Percentiles rank a stretch among this genome's conserved stretches.
These are phyloP conservation scores for Probaryconus sp. DNA, from an alignment of 1,140 invertebrate genomes.

Conservation along the genomic window DNA sequence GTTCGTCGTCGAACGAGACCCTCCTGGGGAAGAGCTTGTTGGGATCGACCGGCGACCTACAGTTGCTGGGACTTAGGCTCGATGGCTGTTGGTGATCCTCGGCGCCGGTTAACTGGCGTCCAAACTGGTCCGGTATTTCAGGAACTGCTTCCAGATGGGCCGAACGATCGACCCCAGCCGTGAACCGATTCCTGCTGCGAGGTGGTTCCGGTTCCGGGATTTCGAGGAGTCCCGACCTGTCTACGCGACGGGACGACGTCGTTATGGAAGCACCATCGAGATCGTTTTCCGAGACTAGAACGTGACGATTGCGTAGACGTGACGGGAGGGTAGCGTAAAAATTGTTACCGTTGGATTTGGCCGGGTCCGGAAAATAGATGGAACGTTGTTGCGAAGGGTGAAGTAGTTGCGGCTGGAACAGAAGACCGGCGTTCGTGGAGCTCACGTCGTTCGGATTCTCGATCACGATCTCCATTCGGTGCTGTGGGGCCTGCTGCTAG, in stretches of 20 bases:
- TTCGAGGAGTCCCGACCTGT: constrained; percentile 71
- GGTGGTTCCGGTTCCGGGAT: constrained; percentile 65
- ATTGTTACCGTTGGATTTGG: constrained; percentile 41
- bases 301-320: constrained; percentile 38
- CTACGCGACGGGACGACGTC: constrained; percentile 67
- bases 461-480: constrained; percentile 76
- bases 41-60: constrained; percentile 17
- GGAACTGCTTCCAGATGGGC: constrained; percentile 70
- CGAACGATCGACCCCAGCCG: constrained; percentile 55
- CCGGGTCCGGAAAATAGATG: constrained; percentile 29
- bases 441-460: constrained; percentile 66
- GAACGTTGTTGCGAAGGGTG: constrained; percentile 28
- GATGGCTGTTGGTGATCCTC: constrained; percentile 51
- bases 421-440: constrained; percentile 21
- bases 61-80: constrained; percentile 21
- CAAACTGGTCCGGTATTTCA: constrained; percentile 69
- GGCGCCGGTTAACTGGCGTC: constrained; percentile 64
- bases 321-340: constrained; percentile 50
- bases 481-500: constrained; percentile 76
- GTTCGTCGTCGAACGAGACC: constrained; percentile 14
- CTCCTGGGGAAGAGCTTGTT: neutral
- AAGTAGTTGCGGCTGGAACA: constrained; percentile 49
- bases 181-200: constrained; percentile 28
- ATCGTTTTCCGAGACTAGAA: constrained; percentile 49
- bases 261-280: constrained; percentile 52